phyloP scores from a whole-genome alignment of 1,140 invertebrate species.

The Protaetia brevitarsis region DNA sequence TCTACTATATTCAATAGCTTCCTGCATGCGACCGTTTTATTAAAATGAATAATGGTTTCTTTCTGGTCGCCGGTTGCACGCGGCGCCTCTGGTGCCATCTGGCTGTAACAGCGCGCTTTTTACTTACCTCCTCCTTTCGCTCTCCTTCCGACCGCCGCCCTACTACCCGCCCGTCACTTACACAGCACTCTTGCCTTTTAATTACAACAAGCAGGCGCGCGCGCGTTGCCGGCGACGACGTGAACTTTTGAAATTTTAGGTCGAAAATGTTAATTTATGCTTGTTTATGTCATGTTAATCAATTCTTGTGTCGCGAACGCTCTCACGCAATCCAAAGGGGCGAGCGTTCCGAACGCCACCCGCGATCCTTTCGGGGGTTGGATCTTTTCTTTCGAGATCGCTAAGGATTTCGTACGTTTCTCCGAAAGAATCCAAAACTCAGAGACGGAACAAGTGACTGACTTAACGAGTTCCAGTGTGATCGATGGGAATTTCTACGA shows the following conservation, averaged over 20 bases:
- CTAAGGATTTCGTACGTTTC: no score
- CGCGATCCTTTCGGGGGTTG: no score
- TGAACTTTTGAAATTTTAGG: constrained; percentile 46
- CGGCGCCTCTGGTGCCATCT: constrained; percentile 40
- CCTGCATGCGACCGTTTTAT: constrained; percentile 43
- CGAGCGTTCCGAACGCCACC: no score
- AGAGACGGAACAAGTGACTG: no score
- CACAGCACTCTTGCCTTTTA: constrained; percentile 44
- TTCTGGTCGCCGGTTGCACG: constrained; percentile 37
- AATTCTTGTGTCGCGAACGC: constrained; percentile 29
- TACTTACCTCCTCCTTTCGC: constrained; percentile 29
- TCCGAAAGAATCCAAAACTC: no score
- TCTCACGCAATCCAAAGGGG: neutral
- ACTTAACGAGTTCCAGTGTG: no score
- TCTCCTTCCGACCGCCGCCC: constrained; percentile 23
- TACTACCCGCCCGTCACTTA: constrained; percentile 35
- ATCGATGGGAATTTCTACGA: no score
- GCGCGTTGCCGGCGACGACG: constrained; percentile 28
- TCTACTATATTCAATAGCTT: constrained; percentile 42
- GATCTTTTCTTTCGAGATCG: no score
- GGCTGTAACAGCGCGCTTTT: constrained; percentile 39
- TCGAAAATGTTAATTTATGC: constrained; percentile 42
- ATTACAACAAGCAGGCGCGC: constrained; percentile 34
- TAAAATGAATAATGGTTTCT: constrained; percentile 49
- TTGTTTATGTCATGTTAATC: constrained; percentile 46